Percentiles rank a stretch among this genome's conserved stretches.
Conservation (phyloP, 1,140 invertebrate species). For the Sarcophaga peregrina region DNA sequence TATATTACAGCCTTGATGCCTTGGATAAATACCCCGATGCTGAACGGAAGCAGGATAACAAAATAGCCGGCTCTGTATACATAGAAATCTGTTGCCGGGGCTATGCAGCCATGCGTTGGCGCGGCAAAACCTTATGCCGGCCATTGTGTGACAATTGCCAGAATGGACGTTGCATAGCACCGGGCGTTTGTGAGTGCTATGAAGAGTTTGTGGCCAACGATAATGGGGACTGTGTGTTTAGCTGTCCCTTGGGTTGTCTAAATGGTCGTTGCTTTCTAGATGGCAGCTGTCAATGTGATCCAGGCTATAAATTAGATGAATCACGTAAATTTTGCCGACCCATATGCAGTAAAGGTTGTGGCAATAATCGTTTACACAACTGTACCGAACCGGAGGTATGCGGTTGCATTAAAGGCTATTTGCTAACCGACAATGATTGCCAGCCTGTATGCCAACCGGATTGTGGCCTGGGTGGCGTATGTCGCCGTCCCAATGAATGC, state of each 20-base stretch:
- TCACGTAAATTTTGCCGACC: conserved; percentile 67
- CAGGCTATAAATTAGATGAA: conserved; percentile 72
- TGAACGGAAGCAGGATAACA: conserved; percentile 51
- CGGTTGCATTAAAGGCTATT: conserved; percentile 55
- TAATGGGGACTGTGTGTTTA: conserved; percentile 61
- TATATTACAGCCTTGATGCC: conserved; percentile 47
- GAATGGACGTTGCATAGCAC: conserved; percentile 70
- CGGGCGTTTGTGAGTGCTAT: conserved; percentile 71
- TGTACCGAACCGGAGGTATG: conserved; percentile 63
- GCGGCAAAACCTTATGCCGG: conserved; percentile 65
- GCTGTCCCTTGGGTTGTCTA: conserved; percentile 59
- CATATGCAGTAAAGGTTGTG: conserved; percentile 66
- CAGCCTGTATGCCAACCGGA: conserved; percentile 60
- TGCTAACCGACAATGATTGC: conserved; percentile 53
- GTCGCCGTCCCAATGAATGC: conserved; percentile 56
- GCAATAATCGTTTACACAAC: conserved; percentile 54
- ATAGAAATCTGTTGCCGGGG: conserved; percentile 69
- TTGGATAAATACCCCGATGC: conserved; percentile 51
- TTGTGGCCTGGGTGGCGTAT: conserved; percentile 59
- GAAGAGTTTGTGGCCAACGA: conserved; percentile 69
- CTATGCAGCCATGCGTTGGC: conserved; percentile 68
- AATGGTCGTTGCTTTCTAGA: conserved; percentile 70
- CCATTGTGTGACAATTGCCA: conserved; percentile 70
- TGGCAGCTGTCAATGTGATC: conserved; percentile 72
- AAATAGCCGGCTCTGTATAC: conserved; percentile 55